Base-by-base conservation (phyloP, 2,797 vertebrate species). In the Spatula versicolor region DNA sequence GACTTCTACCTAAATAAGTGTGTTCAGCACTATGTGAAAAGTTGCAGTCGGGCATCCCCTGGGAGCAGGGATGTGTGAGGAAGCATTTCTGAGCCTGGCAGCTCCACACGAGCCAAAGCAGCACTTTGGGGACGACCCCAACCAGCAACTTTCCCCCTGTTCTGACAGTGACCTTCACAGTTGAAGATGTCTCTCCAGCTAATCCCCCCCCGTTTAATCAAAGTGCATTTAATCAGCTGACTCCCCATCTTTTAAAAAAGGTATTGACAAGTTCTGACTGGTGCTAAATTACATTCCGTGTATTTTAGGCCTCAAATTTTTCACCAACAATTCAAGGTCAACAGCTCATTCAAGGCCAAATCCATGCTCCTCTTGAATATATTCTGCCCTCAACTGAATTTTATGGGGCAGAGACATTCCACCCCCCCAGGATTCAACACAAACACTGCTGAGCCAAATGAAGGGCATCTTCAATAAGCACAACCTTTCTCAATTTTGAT, bases 281-380 rank as follows among this genome's bases (percentile, higher is more conserved):
- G 64, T 33, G 31, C 56, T 82, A 45, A 14, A 7, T 6, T 50
- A 50, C n/a, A 54, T 26, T 2, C 35, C 52, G 48, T 30, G 5
- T 7, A 31, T 6, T 60, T 64, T 39, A 68, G 52, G 55, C 10
- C 41, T 31, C 64, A 88, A 59, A 11, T 7, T 55, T 55, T 11
- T 80, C 72, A 76, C 83, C 74, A 77, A 4, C 63, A 71, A 2
- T 30, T 86, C 94, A 93, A 95, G 94, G 96, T 96, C 94, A 94
- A 6, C 35, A 67, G 46, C 31, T 43, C 75, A 28, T 45, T 87
- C 79, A 41, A 86, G 79, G 86, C 91, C 63, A 33, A 39, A 52
- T 52, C 79, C 73, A 62, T 11, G n/a, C 23, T 81, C 54, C 22
- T 23, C 73, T 59, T 56, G 30, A 62, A 35, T 23, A n/a, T 0